Base-by-base conservation (phyloP, 2,888 invertebrate species). In the Noctua pronuba region DNA sequence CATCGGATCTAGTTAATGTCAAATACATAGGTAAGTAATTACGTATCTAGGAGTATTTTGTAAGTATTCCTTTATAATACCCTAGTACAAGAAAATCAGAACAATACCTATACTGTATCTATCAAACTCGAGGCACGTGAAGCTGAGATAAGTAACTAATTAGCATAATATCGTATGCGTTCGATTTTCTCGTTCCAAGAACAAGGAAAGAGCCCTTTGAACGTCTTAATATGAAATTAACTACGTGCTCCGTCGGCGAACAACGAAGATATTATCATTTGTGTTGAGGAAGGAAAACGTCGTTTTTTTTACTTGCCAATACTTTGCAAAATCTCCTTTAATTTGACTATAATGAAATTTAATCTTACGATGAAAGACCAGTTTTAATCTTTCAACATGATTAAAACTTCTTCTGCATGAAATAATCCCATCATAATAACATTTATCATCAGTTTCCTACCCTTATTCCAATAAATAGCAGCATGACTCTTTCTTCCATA, bases 211-310 rank as follows among this genome's bases (percentile, higher is more conserved):
- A 46, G 21, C 58, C 13, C 16, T 71, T 67, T 74, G 79, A 79
- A 71, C 66, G 67, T 75, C 82, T 73, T 79, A 78, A 79, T 75
- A 84, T 65, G 70, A 82, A 82, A 84, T 84, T 79, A 75, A 79
- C 55, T 82, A 84, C 84, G 84, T 84, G 84, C 79, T 73, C 70
- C 65, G 46, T 67, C 62, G 65, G 6, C 52, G 60, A 62, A 62
- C 49, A 58, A 58, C 24, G 44, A 28, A 44, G 62, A 44, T 67
- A 68, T 67, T 79, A 66, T 52, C 44, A 10, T 65, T 41, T 77
- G 21, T 70, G 41, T 66, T 55, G 35, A 46, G 6, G 31, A n/a
- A 71, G 73, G 46, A 46, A 67, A 66, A 77, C 7, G 41, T 58
- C 31, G 3, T 21, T 60, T 31, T 60, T 18, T 60, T 60, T 31